These are phyloP conservation scores for Ornithoptera priamus DNA, from an alignment of 2,888 invertebrate genomes.

Conservation along the genomic window DNA sequence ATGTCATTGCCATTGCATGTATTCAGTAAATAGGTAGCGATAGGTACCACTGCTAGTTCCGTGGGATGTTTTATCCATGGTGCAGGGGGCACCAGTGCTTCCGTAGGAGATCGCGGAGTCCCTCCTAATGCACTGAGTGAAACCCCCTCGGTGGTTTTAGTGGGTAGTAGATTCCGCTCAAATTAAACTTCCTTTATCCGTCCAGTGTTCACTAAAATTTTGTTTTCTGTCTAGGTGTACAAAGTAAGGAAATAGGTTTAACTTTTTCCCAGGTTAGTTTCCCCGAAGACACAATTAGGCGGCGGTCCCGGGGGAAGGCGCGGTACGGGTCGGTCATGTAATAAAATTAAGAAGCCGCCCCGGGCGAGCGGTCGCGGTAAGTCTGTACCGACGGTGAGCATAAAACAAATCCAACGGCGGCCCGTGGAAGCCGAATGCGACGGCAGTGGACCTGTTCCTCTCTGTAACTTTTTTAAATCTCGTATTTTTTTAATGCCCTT, in stretches of 20 bases:
- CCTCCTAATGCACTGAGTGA: too few species aligned
- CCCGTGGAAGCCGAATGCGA: conserved; percentile 44
- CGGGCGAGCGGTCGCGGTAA: conserved; percentile 66
- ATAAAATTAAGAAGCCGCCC: conserved; percentile 78
- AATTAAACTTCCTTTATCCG: not conserved
- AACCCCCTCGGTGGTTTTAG: too few species aligned
- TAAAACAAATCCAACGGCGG: conserved; percentile 75
- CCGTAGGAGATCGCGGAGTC: too few species aligned
- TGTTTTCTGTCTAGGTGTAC: conserved; percentile 8
- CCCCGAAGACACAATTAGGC: conserved; percentile 75
- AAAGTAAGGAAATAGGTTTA: conserved; percentile 61
- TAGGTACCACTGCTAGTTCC: too few species aligned
- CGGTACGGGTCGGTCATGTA: conserved; percentile 60
- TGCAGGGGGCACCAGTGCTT: too few species aligned
- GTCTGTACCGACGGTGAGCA: conserved; percentile 71
- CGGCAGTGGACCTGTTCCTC: conserved; percentile 44
- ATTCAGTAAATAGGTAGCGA: not conserved
- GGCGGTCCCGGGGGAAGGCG: conserved; percentile 60
- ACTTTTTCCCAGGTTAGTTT: conserved; percentile 55
- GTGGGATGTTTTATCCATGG: too few species aligned
- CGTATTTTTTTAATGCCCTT: too few species aligned
- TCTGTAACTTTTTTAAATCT: not conserved
- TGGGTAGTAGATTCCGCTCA: not conserved
- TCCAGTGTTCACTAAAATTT: not conserved
- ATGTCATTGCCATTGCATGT: not conserved